Evolutionary conservation across 2,113 vertebrate species (phyloP).

Genomic region (Deroptyus accipitrinus): DNA sequence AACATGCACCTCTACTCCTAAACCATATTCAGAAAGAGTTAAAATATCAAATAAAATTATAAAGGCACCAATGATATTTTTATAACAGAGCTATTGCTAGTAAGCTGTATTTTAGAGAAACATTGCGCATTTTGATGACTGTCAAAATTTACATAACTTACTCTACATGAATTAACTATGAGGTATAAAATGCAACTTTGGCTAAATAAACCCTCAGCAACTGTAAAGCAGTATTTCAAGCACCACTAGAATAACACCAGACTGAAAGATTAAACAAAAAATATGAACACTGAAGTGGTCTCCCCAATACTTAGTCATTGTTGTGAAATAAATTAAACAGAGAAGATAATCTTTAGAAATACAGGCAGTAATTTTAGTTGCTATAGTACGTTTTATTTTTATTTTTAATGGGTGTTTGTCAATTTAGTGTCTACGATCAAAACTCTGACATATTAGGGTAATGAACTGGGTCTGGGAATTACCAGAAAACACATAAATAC

Average conservation of each 20-base stretch:
- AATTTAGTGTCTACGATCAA: conserved; percentile 23
- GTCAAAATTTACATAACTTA: conserved; percentile 82
- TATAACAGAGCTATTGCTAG: conserved; percentile 64
- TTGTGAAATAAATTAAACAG: conserved; percentile 5
- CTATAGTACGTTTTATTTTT: conserved; percentile 43
- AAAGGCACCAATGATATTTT: conserved; percentile 70
- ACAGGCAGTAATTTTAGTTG: background rate
- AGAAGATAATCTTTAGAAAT: background rate
- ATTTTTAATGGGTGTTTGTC: conserved; percentile 44
- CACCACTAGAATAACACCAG: conserved; percentile 47
- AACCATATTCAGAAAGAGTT: conserved; percentile 62
- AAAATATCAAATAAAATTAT: conserved; percentile 71
- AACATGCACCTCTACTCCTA: conserved; percentile 5
- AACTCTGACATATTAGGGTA: conserved; percentile 53
- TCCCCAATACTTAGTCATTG: conserved; percentile 13
- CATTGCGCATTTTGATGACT: conserved; percentile 77
- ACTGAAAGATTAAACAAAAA: conserved; percentile 40
- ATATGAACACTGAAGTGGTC: background rate
- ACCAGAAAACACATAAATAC: conserved; percentile 60
- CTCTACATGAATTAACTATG: conserved; percentile 80
- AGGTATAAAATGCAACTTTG: conserved; percentile 78
- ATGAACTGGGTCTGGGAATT: conserved; percentile 34
- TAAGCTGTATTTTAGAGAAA: conserved; percentile 75
- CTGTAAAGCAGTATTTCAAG: conserved; percentile 66
- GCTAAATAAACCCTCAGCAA: conserved; percentile 69